phyloP scores from a whole-genome alignment of 30 jellyfish, hydroid and myxozoan species.

The Haliclystus octoradiatus region DNA sequence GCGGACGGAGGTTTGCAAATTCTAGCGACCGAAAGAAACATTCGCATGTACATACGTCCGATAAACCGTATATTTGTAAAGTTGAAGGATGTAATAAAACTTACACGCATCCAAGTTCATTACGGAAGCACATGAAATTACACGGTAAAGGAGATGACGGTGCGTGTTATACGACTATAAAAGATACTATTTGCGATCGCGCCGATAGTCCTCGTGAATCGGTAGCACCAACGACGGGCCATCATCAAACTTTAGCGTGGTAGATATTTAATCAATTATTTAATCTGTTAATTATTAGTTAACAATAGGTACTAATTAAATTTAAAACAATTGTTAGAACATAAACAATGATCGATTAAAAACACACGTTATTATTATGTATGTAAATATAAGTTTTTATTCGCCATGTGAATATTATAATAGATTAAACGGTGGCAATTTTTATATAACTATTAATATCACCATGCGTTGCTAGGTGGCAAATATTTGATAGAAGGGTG shows the following conservation, averaged over 20 bases:
- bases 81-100: conserved; percentile 80
- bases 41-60: conserved; percentile 73
- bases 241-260: not conserved
- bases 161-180: conserved; percentile 1
- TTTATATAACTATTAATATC: no score
- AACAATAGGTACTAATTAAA: no score
- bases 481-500: no score
- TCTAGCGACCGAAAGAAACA: conserved; percentile 75
- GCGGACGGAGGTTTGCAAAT: conserved; percentile 77
- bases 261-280: no score
- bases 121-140: conserved; percentile 65
- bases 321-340: no score
- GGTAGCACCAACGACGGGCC: not conserved
- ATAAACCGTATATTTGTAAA: conserved; percentile 68
- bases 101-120: conserved; percentile 70
- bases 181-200: conserved; percentile 13
- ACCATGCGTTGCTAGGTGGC: no score
- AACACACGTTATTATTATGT: no score
- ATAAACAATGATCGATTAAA: no score
- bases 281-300: no score
- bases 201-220: conserved; percentile 2
- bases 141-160: conserved; percentile 54
- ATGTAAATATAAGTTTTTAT: no score
- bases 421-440: no score
- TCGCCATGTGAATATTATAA: no score